These are phyloP conservation scores for Desoria tigrina DNA, from an alignment of 2,888 invertebrate genomes.

Conservation along the genomic window DNA sequence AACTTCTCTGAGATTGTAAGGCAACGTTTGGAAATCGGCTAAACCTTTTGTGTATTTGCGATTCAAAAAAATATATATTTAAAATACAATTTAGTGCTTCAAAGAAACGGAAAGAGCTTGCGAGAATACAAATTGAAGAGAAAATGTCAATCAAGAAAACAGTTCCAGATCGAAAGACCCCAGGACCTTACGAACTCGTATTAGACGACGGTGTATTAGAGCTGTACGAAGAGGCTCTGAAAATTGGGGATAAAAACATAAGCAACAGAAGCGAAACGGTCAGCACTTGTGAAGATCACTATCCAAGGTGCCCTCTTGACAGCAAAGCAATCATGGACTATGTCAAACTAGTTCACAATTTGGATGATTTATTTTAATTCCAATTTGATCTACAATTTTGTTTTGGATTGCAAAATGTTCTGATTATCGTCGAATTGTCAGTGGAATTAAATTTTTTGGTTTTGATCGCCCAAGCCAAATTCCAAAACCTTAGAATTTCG, in stretches of 20 bases:
- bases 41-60: not conserved
- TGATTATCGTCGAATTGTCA: too few relatives aligned
- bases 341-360: not conserved
- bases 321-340: not conserved
- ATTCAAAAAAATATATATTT: not conserved
- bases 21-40: too few relatives aligned
- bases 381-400: too few relatives aligned
- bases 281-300: not conserved
- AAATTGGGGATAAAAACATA: not conserved
- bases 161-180: too few relatives aligned
- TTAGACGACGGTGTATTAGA: not conserved
- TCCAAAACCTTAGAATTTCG: too few relatives aligned
- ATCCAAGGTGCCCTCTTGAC: not conserved
- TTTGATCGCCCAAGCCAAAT: too few relatives aligned
- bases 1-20: not conserved
- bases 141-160: too few relatives aligned
- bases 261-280: not conserved
- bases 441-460: too few relatives aligned
- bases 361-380: not conserved
- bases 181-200: not conserved
- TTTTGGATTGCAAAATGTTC: too few relatives aligned
- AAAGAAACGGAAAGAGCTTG: not conserved
- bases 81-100: not conserved
- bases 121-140: too few relatives aligned
- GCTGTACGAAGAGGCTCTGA: slow-evolving; percentile 1